Conservation (phyloP, 2,888 invertebrate species). For the Diarsia mendica region DNA sequence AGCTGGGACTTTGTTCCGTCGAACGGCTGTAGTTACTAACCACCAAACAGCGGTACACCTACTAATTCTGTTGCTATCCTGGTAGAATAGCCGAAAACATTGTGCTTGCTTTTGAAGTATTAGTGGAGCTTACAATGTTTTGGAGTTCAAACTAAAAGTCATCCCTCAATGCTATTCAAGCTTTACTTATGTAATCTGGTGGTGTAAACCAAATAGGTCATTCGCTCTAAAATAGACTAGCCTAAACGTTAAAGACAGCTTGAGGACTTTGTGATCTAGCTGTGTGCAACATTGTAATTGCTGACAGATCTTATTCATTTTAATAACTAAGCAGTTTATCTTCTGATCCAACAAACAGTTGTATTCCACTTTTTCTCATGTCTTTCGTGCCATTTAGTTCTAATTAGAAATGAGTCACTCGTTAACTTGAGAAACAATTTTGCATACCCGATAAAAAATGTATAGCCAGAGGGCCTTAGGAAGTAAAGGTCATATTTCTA, state of each 20-base stretch:
- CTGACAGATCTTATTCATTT: not conserved
- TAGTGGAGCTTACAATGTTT: constrained; percentile 44
- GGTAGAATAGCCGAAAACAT: constrained; percentile 57
- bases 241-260: not conserved
- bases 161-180: constrained; percentile 14
- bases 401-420: too few relatives aligned
- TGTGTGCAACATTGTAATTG: not conserved
- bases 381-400: too few relatives aligned
- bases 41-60: constrained; percentile 55
- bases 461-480: not conserved
- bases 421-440: not conserved
- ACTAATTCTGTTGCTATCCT: constrained; percentile 64
- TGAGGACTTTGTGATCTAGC: not conserved
- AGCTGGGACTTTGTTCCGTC: constrained; percentile 42
- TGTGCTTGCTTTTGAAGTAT: constrained; percentile 43
- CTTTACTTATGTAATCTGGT: constrained; percentile 19
- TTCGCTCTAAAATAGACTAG: not conserved
- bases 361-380: constrained; percentile 1
- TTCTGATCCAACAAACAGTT: too few relatives aligned
- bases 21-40: constrained; percentile 47
- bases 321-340: not conserved
- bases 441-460: not conserved
- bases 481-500: not conserved
- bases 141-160: constrained; percentile 40
- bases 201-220: constrained; percentile 1